Base-by-base conservation (phyloP, 2,888 invertebrate genomes). In the Entomobrya multifasciata region DNA sequence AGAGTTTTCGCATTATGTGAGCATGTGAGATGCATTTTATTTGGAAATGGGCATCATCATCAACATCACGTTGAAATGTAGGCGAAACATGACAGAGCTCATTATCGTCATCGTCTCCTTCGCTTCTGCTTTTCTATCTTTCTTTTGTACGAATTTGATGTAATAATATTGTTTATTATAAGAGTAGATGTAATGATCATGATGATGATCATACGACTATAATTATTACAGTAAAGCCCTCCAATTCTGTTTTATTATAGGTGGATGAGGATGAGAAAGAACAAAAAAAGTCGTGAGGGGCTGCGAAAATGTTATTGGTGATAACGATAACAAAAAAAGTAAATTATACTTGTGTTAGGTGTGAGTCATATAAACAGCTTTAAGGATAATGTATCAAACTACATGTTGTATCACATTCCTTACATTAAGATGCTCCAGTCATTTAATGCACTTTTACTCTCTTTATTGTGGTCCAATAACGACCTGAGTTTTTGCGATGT, bases 151-250 rank as follows among this genome's bases (percentile, higher is more conserved):
- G n/a, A n/a, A 17, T 11, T 27, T 15, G 27, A 2, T 27, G 13
- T 65, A 65, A 65, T 65, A 36, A 36, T 65, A 65, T n/a, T 65
- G 65, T 4, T 10, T 1, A n/a, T 5, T 36, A 13, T 65, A 65
- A 17, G 36, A 65, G 36, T 65, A 36, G 11, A 60, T 60, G 27
- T 60, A 36, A 36, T 36, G 65, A 36, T 36, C 36, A 65, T 36
- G 17, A 36, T 11, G n/a, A 65, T 65, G 36, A 65, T 65, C 36
- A n/a, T n/a, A n/a, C n/a, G n/a, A n/a, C n/a, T n/a, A n/a, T n/a
- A n/a, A 65, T 65, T 65, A 65, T 65, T 65, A 65, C 13, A 65
- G 65, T 65, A 30, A 65, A 36, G 65, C 36, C 65, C 36, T 65
- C 17, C 65, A 65, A 65, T 65, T 65, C 36, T 36, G 36, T 65